Evolutionary conservation across 2,797 vertebrate species (phyloP), one percentile per base, ranked within the genome.

Genomic region (Pseudochirops corinnae): DNA sequence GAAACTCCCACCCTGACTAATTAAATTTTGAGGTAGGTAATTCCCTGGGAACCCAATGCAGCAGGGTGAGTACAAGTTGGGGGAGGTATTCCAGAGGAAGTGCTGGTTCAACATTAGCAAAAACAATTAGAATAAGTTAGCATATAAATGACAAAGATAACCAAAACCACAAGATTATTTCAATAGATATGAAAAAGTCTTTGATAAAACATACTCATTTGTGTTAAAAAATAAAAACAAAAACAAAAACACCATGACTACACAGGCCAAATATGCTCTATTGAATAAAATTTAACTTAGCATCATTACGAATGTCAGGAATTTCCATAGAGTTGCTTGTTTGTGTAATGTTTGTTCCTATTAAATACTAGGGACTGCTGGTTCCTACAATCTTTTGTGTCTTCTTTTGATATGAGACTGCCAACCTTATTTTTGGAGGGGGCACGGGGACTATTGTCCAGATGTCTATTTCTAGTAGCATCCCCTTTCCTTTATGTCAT

Each of bases 401-500:
- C 74, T 74, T 74, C 67, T 87, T 16, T 87, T 26, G 9, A 87
- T 28, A 50, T 87, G 74, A 82, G 39, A 11, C 74, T 82, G 39
- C 74, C 74, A 46, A 46, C 39, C 9, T 46, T 28, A 24, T 82
- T 82, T 60, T 28, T 3, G 5, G 21, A 24, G 62, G 14, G 11
- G 10, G 28, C 29, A 13, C 46, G 4, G 60, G 10, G 4, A 18
- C 39, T 87, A 2, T 50, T 87, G 39, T 50, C 39, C 39, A 87
- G 74, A 87, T 87, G 74, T 87, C 74, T 91, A n/a, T 93, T 53
- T 67, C 33, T 96, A 52, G 92, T 4, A 87, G 7, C 96, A 67
- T 92, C 82, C 39, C 39, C 9, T 95, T 33, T 57, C 55, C 56
- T 0, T 14, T 55, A 5, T 93, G 92, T 60, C n/a, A 16, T 26